A percentile compares a stretch with the other conserved stretches of the same genome.
Evolutionary conservation across 2,113 vertebrate genomes (phyloP).

Genomic region (Planiliza haematocheilus): DNA sequence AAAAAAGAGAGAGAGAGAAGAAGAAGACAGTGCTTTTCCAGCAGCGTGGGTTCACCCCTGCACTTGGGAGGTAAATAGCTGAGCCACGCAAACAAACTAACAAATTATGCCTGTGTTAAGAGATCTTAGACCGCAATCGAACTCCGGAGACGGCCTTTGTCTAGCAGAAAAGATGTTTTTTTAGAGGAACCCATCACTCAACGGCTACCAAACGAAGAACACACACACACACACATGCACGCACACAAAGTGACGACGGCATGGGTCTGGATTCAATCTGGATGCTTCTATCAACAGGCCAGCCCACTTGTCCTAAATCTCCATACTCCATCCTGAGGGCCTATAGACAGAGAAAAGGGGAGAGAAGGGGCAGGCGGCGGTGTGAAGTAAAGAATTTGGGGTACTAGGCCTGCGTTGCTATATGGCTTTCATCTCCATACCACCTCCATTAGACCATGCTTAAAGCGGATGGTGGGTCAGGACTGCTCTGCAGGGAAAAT

Average conservation of each 20-base stretch:
- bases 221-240: constrained; percentile 33
- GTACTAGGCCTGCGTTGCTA: constrained; percentile 6
- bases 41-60: constrained; percentile 40
- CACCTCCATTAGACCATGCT: constrained; percentile 26
- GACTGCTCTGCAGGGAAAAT: background rate
- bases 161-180: constrained; percentile 17
- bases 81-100: constrained; percentile 46
- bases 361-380: background rate
- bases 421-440: constrained; percentile 50
- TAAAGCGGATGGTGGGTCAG: constrained; percentile 9
- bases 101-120: constrained; percentile 16
- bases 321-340: constrained; percentile 51
- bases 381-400: constrained; percentile 28
- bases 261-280: constrained; percentile 76
- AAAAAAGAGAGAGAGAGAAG: constrained; percentile 1
- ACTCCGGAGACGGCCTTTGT: background rate
- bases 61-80: constrained; percentile 33
- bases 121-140: constrained; percentile 2
- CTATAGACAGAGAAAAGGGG: constrained; percentile 7
- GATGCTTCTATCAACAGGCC: constrained; percentile 66
- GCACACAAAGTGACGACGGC: constrained; percentile 51
- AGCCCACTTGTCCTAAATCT: constrained; percentile 66
- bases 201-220: constrained; percentile 21
- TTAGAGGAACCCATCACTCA: constrained; percentile 46
- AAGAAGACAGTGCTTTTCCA: constrained; percentile 1